These are phyloP conservation scores for Lithobates sylvaticus DNA, from an alignment of 2,797 vertebrate species.

Conservation along the genomic window DNA sequence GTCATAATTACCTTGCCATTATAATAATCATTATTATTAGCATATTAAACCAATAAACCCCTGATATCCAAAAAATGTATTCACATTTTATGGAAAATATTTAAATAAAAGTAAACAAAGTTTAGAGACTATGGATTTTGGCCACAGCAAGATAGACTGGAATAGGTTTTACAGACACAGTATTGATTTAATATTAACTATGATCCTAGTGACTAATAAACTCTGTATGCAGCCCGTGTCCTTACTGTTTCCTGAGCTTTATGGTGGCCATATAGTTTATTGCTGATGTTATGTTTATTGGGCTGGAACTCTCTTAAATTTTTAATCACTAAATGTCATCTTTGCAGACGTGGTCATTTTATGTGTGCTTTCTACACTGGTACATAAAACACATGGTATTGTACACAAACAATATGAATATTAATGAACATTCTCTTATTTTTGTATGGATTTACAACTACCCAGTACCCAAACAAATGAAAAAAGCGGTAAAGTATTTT, in stretches of 20 bases:
- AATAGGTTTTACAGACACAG: conserved; percentile 8
- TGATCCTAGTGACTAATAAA: conserved; percentile 20
- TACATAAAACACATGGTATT: not conserved
- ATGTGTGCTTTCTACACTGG: not conserved
- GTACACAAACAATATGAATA: not conserved
- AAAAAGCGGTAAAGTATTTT: not conserved
- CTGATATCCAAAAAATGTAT: too few species aligned
- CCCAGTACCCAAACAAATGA: not conserved
- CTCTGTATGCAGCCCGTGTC: not conserved
- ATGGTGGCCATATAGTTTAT: conserved; percentile 42
- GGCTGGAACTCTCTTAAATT: not conserved
- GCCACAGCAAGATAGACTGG: not conserved
- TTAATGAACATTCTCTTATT: not conserved
- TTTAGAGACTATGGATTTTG: not conserved
- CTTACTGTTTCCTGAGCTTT: conserved; percentile 22
- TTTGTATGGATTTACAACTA: not conserved
- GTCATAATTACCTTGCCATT: too few species aligned
- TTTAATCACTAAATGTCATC: conserved; percentile 9
- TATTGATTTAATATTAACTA: conserved; percentile 26
- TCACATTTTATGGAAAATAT: too few species aligned
- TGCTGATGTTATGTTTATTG: conserved; percentile 8
- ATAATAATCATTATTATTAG: too few species aligned
- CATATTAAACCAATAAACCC: too few species aligned
- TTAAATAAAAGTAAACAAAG: too few species aligned
- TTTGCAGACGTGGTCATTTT: not conserved